Base-by-base conservation (phyloP, 2,888 invertebrate genomes). In the Drosophila cyrtoloma region DNA sequence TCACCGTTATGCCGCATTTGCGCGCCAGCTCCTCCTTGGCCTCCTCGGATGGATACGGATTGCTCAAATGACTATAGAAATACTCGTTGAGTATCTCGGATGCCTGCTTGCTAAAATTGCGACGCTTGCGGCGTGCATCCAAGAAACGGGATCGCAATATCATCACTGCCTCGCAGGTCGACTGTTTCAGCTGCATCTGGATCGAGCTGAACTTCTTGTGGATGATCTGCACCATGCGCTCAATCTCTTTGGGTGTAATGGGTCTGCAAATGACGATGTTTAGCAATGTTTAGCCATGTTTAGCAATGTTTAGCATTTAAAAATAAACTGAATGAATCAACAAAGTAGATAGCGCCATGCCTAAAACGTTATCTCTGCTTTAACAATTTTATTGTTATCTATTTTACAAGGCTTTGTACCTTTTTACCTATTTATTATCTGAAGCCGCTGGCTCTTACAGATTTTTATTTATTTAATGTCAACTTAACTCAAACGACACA, bases 101-200 rank as follows among this genome's bases (percentile, higher is more conserved):
- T 66, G 99, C 99, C 94, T 99, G 99, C 95, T 99, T 99, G 95
- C 99, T 99, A 94, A 99, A 99, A 95, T 99, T 99, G 91, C 99
- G 96, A 87, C 99, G 96, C 94, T 99, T 99, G 81, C 97, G 96
- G 87, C 97, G 94, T 93, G 96, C 96, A 93, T 97, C 96, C 90
- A 96, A 94, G 94, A 96, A 96, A 87, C 96, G 95, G 91, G 93
- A 94, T 92, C 94, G 95, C 79, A 99, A 95, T 85, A 99, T 99
- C 99, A 99, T 99, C 84, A 99, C 99, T 56, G 99, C 99, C 94
- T 99, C 99, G 93, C 99, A 99, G 52, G 99, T 99, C 90, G 98
- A 98, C 95, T 99, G 99, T 94, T 99, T 99, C 91, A 99, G 95
- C 94, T 99, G 99, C 98, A 98, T 98, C 94, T 98, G 98, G 93